Evolutionary conservation across 2,797 vertebrate genomes (phyloP), one percentile per base, ranked within the genome.

Genomic region (Cryptoblepharus egeriae): DNA sequence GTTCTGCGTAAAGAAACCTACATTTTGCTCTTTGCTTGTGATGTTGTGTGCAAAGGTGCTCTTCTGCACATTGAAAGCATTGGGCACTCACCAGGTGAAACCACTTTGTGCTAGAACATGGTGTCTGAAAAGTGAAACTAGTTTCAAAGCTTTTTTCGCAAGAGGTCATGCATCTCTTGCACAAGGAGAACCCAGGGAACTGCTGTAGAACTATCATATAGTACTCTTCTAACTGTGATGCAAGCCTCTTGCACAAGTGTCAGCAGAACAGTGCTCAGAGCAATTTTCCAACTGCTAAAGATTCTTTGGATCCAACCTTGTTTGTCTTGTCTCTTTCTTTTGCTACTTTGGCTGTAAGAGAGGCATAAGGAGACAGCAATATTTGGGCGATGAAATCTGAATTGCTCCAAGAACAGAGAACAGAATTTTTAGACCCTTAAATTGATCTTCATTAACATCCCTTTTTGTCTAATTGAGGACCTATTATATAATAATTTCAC

Each of bases 291-390:
- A 63, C n/a, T 28, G 7, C 18, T 65, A 28, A 58, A 20, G 20
- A 32, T 65, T 64, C 9, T 42, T 65, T 57, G 20, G n/a, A 68
- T 13, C 18, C 16, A 30, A 9, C 4, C 18, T 22, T 64, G 67
- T 52, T 58, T 30, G 13, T 42, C 26, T 28, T 26, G 42, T 4
- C 12, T 6, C 26, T 28, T 30, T 35, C 30, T 70, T 8, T 49
- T 26, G 8, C 37, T 28, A 61, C 20, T 71, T 42, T 37, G n/a
- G 20, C 45, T 87, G 22, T 8, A 37, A 68, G 72, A 63, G 39
- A 77, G 74, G 75, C 77, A 83, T 90, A 83, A 87, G 30, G 61
- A 61, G 35, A 73, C 16, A 52, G 16, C 64, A 91, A 75, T 86
- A 45, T 49, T 4, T 70, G 65, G 42, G 81, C 28, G 39, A 74